Base-by-base conservation (phyloP, 2,113 vertebrate species). In the Tenebrosternarchus preto region DNA sequence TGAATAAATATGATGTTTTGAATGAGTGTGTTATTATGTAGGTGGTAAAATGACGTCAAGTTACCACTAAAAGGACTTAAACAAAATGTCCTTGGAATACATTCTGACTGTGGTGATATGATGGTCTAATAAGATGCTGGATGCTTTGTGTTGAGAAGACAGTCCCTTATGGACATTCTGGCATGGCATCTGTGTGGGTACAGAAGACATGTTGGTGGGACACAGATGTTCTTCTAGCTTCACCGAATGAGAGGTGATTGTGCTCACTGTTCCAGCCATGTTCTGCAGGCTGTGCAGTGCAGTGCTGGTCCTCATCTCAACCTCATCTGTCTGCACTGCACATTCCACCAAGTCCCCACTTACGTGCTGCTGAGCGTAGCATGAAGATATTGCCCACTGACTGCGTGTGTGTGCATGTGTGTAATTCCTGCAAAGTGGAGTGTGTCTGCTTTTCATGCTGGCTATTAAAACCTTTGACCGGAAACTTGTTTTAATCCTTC, bases 391-490 rank as follows among this genome's bases (percentile, higher is more conserved):
- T 70, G 77, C 79, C 31, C 27, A 33, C 46, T 59, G 74, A 77
- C 56, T 70, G 73, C 31, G 11, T 59, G 29, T 59, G 29, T 59
- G n/a, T 76, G 59, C 29, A 61, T 56, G 77, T 80, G 78, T 83
- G 71, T 79, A 69, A 83, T 81, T 83, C 33, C 57, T 61, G 50
- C 69, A 84, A 80, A 81, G 59, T 55, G 46, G 43, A 84, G 84
- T 80, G 61, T 20, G 53, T 74, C 61, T 63, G 77, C 55, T 57
- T 78, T 75, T 74, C 78, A 69, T 20, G 29, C 78, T 61, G 24
- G 20, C 75, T 69, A 56, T 84, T 81, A 72, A 80, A 88, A 86
- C 84, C 85, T 89, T 76, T 87, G 83, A 88, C 87, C 63, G 20
- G 67, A 46, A 69, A 80, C 72, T 77, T 22, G 61, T 74, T 88